Percentiles rank a stretch among this genome's conserved stretches.
Conservation (phyloP, 2,888 invertebrate genomes). For the Dichetophora obliterata region DNA sequence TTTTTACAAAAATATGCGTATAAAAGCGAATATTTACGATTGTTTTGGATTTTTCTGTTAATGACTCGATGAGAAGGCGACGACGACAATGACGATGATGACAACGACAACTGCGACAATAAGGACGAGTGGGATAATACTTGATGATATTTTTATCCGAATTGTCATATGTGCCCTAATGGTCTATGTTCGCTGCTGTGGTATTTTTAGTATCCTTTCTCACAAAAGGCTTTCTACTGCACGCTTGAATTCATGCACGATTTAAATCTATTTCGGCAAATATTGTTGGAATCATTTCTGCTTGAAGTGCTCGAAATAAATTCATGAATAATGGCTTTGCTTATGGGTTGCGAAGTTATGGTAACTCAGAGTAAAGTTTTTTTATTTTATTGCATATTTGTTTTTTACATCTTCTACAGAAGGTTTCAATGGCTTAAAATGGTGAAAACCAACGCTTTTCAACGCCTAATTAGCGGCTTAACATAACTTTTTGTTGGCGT, state of each 20-base stretch:
- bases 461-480: conserved; percentile 10
- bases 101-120: too few relatives aligned
- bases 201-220: conserved; percentile 49
- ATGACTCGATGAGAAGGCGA: conserved; percentile 47
- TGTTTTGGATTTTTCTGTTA: conserved; percentile 50
- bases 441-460: background rate
- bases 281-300: conserved; percentile 65
- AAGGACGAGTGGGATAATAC: background rate
- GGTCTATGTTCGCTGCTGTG: conserved; percentile 64
- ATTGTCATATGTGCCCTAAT: conserved; percentile 66
- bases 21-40: conserved; percentile 53
- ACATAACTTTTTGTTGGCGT: conserved; percentile 3
- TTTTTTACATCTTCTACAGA: background rate
- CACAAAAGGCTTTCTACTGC: background rate
- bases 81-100: background rate
- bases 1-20: conserved; percentile 38
- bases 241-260: conserved; percentile 54
- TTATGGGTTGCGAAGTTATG: background rate
- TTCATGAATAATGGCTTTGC: background rate
- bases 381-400: background rate
- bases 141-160: conserved; percentile 44
- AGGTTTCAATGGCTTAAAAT: background rate
- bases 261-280: conserved; percentile 63
- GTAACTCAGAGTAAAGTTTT: background rate
- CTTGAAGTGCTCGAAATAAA: conserved; percentile 46